A percentile compares a stretch with the other conserved stretches of the same genome.
phyloP scores from a whole-genome alignment of 2,113 vertebrate genomes.

The Eudyptes chrysolophus region DNA sequence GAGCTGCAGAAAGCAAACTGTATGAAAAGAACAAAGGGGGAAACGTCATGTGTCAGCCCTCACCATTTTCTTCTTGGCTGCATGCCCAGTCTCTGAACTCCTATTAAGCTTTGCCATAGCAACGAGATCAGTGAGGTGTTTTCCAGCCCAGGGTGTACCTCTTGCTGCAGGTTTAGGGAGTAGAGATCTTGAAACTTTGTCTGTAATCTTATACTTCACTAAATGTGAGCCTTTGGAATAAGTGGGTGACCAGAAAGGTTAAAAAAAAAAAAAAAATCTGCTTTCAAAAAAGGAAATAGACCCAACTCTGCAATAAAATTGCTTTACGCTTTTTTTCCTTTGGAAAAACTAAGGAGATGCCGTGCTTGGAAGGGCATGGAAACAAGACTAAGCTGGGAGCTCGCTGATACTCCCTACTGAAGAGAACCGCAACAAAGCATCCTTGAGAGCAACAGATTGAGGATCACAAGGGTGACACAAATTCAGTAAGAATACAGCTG shows the following conservation, averaged over 20 bases:
- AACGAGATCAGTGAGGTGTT: background rate
- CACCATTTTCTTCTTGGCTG: background rate
- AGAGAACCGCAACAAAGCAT: background rate
- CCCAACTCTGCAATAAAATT: background rate
- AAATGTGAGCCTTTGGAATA: background rate
- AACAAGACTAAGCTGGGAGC: background rate
- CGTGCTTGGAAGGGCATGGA: background rate
- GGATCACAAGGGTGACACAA: background rate
- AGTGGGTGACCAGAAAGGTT: background rate
- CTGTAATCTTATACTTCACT: background rate
- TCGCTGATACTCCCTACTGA: background rate
- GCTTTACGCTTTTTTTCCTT: background rate
- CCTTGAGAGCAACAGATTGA: background rate
- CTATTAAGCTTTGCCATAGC: conserved; percentile 26
- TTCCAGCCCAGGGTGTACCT: background rate
- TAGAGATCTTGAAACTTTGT: background rate
- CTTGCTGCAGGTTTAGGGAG: background rate
- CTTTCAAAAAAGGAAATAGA: background rate
- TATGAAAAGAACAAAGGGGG: conserved; percentile 24
- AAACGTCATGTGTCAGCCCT: background rate
- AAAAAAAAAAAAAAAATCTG: background rate
- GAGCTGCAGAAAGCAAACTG: conserved; percentile 32
- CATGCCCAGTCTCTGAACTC: background rate
- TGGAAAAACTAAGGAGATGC: background rate
- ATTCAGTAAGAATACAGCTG: background rate